phyloP scores from a whole-genome alignment of 2,113 vertebrate species.

The Vulpes ferrilata region DNA sequence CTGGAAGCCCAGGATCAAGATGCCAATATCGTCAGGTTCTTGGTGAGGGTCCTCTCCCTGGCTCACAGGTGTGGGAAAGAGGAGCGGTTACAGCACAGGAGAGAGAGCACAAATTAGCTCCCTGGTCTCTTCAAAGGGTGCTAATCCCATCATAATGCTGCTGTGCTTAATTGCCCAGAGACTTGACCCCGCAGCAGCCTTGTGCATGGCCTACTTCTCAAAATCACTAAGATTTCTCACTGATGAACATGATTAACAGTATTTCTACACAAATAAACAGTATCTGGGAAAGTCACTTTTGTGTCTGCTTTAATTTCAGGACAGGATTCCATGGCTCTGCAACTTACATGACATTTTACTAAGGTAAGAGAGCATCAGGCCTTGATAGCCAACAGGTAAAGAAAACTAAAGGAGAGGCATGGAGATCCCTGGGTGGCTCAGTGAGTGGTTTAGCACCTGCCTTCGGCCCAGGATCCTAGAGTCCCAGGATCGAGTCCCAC shows the following conservation, averaged over 20 bases:
- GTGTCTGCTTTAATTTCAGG: slow-evolving; percentile 88
- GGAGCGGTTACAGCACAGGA: neutral
- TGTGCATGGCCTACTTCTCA: neutral
- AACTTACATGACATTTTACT: slow-evolving; percentile 90
- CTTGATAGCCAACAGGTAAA: neutral
- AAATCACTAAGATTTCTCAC: neutral
- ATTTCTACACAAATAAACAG: neutral
- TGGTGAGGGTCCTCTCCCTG: neutral
- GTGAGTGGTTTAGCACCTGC: no score
- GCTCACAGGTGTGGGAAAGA: neutral
- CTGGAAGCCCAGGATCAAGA: neutral
- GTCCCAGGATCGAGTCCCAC: no score
- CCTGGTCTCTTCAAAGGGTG: neutral
- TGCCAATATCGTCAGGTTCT: neutral
- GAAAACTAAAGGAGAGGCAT: neutral
- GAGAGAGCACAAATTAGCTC: neutral
- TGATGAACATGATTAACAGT: neutral
- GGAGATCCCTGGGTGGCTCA: no score
- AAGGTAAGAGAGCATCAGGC: slow-evolving; percentile 87
- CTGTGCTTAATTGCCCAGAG: neutral
- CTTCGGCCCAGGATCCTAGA: no score
- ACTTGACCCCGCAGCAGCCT: neutral
- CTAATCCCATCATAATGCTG: neutral
- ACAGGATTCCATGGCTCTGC: slow-evolving; percentile 95
- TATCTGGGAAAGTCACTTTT: neutral